phyloP scores from a whole-genome alignment of 2,113 vertebrate species.

The Delphinapterus leucas region DNA sequence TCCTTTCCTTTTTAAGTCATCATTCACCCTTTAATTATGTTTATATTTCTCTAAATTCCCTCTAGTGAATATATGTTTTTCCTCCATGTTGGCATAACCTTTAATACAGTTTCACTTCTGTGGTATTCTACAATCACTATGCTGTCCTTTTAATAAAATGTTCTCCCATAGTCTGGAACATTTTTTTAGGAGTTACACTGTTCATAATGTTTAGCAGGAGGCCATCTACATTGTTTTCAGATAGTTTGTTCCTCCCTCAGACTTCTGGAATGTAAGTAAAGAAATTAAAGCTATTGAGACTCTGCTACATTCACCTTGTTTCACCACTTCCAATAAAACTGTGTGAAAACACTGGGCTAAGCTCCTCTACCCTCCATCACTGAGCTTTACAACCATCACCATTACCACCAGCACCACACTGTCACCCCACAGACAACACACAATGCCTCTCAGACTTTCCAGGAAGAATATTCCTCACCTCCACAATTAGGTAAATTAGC shows the following conservation, averaged over 20 bases:
- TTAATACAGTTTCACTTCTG: not conserved
- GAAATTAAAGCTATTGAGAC: not conserved
- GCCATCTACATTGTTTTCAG: not conserved
- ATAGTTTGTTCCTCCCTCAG: not conserved
- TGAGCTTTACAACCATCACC: not conserved
- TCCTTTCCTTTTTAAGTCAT: conserved; percentile 46
- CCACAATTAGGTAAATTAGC: not conserved
- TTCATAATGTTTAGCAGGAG: not conserved
- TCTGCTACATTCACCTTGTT: not conserved
- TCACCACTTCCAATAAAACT: not conserved
- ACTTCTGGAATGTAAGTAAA: not conserved
- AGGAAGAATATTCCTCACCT: not conserved
- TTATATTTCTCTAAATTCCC: conserved; percentile 41
- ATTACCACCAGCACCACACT: not conserved
- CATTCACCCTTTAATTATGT: conserved; percentile 57
- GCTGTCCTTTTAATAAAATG: conserved; percentile 43
- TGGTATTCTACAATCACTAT: conserved; percentile 1
- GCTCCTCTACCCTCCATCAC: fast-evolving
- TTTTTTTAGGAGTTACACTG: not conserved
- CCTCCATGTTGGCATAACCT: conserved; percentile 55
- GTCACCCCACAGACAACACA: not conserved
- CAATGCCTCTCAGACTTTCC: not conserved
- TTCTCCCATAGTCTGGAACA: not conserved
- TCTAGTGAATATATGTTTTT: conserved; percentile 34
- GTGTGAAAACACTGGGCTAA: not conserved